phyloP scores from a whole-genome alignment of 2,113 vertebrate species.

The Leiothrix lutea region DNA sequence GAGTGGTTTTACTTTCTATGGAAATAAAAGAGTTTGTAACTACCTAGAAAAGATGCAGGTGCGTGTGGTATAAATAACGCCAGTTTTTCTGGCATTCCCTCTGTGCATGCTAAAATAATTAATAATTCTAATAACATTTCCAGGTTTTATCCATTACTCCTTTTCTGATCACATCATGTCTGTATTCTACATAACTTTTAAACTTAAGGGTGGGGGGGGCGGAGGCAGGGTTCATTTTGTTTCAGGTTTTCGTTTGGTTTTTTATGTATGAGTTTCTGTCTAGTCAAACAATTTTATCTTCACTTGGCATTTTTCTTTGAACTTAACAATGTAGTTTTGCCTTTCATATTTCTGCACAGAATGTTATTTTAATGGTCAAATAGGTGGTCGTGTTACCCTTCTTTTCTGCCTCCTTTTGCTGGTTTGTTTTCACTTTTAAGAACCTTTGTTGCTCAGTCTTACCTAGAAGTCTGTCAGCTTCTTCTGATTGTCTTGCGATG shows the following conservation, averaged over 20 bases:
- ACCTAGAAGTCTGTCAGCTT: neutral
- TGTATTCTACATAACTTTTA: neutral
- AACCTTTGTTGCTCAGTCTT: neutral
- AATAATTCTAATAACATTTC: neutral
- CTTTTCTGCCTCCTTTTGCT: neutral
- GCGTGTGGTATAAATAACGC: neutral
- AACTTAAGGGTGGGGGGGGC: neutral
- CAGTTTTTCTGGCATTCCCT: neutral
- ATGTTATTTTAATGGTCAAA: neutral
- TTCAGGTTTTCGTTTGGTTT: neutral
- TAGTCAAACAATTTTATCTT: neutral
- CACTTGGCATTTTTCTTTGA: neutral
- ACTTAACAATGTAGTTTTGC: neutral
- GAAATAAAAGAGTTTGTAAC: neutral
- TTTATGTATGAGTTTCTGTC: neutral
- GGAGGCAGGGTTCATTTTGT: accelerated
- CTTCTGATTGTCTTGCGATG: neutral
- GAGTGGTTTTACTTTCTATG: neutral
- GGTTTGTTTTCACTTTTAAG: neutral
- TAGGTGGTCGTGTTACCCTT: neutral
- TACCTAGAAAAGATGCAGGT: neutral
- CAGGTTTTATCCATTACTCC: neutral
- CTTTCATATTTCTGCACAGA: neutral
- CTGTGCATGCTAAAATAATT: neutral
- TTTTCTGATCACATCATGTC: neutral